Percentiles rank a stretch among this genome's conserved stretches.
These are phyloP conservation scores for Stramonita haemastoma DNA, from an alignment of 2,888 invertebrate species.

Conservation along the genomic window DNA sequence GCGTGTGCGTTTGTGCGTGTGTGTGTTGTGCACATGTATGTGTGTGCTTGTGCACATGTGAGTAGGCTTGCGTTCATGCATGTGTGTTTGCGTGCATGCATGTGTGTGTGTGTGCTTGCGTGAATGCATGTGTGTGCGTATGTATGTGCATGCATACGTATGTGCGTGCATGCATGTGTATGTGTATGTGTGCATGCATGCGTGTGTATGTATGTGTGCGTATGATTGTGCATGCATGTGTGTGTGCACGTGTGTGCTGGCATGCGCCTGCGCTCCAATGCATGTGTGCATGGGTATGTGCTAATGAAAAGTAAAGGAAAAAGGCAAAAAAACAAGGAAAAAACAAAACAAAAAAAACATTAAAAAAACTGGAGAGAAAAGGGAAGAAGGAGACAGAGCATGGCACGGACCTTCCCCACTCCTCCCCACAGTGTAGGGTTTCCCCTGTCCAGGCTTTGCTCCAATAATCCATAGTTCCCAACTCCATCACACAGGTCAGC, in stretches of 20 bases:
- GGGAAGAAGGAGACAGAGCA: too few relatives aligned
- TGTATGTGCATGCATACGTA: background rate
- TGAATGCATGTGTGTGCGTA: background rate
- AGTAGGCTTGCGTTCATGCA: background rate
- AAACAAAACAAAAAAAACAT: background rate
- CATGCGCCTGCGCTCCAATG: too few relatives aligned
- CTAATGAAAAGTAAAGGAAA: background rate
- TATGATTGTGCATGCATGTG: too few relatives aligned
- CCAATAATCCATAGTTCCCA: too few relatives aligned
- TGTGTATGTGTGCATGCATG: background rate
- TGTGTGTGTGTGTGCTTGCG: background rate
- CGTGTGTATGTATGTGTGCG: background rate
- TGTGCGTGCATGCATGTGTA: background rate
- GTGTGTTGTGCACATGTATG: background rate
- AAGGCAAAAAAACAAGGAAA: background rate
- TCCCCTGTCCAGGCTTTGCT: too few relatives aligned
- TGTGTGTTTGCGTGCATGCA: background rate
- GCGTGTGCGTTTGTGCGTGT: background rate
- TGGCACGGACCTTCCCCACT: too few relatives aligned
- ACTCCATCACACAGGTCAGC: too few relatives aligned
- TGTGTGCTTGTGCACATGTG: background rate
- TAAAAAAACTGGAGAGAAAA: too few relatives aligned
- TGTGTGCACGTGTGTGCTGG: too few relatives aligned
- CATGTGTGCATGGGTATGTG: background rate
- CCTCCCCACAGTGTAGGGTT: too few relatives aligned